Evolutionary conservation across 2,113 vertebrate genomes (phyloP), one percentile per base, ranked within the genome.

Genomic region (Corythaixoides concolor): DNA sequence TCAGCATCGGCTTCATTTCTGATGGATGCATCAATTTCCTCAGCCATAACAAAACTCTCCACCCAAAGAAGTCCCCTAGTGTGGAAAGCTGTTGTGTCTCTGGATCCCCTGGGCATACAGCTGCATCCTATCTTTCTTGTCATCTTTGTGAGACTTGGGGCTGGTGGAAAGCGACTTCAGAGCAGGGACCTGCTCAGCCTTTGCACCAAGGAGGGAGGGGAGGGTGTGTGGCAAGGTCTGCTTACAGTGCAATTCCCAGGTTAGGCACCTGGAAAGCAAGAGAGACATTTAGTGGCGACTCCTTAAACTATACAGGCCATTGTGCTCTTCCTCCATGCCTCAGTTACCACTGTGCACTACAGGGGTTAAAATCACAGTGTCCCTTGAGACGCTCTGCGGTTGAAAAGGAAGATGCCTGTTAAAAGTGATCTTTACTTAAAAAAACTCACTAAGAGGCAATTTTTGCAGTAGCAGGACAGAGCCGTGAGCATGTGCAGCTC

Each of bases 21-120:
- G 88, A 95, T 95, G 85, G 83, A 93, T 95, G 75, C 58, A 83
- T 87, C 75, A 52, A 33, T 90, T 97, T 98, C 97, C 97, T 96
- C 49, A 85, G 53, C 64, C 30, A 8, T 85, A 73, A 91, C 94
- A 96, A 95, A 95, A 78, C 41, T 81, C 76, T 88, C 85, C 88
- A 90, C 75, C 78, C 87, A 85, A 59, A 94, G 80, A 91, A 95
- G 56, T 59, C 55, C 37, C 53, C 2, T 4, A 73, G 35, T 35
- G 67, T 81, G 67, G 72, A 85, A 93, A 90, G 53, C 66, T 74
- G 72, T 60, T 82, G 41, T 87, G 69, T 83, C 49, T 88, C 83
- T 85, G 66, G n/a, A 63, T 96, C 76, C 84, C 88, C n/a, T 17
- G 33, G 60, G 77, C 28, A 19, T 88, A 94, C 96, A 97, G 96